Base-by-base conservation (phyloP, 2,888 invertebrate species). In the Crematogaster levior region DNA sequence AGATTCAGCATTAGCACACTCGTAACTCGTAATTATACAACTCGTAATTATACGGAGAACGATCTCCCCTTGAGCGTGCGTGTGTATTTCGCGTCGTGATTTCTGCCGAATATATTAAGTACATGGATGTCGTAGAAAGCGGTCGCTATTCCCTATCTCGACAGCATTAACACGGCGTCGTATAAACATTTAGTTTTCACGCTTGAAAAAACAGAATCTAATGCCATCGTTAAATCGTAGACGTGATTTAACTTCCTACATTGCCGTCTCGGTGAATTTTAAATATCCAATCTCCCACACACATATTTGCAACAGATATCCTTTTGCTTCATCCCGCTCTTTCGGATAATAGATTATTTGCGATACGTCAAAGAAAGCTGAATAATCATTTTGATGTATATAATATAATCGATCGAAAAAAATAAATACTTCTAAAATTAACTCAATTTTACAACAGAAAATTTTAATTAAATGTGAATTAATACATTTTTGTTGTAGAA, bases 1-100 rank as follows among this genome's bases (percentile, higher is more conserved):
- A 83, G 81, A 80, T 73, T 61, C 46, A 61, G 27, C 88, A 82
- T 87, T 88, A 86, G 56, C 68, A 83, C 79, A 84, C 79, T 51
- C 75, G 27, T 65, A 75, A 75, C n/a, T 75, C 3, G 53, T 83
- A 87, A 87, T 88, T 73, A 84, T 66, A 48, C 27, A 43, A 60
- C n/a, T n/a, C n/a, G n/a, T n/a, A n/a, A n/a, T n/a, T n/a, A n/a
- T n/a, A 60, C 65, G 56, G 56, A 30, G 24, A 58, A 48, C 37
- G 30, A 46, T 5, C 27, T 24, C 15, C 12, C n/a, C 2, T 24
- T 48, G 6, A 27, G 12, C 6, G 18, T 18, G 21, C 21, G 46
- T 18, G 24, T 12, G 5, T 46, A 27, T 34, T 5, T 46, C 15
- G 7, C 40, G 30, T 80, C 43, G 58, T 48, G 56, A 77, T 83